A percentile compares a stretch with the other conserved stretches of the same genome.
These are phyloP conservation scores for Chamaetylas fuelleborni DNA, from an alignment of 2,113 vertebrate genomes.

Conservation along the genomic window DNA sequence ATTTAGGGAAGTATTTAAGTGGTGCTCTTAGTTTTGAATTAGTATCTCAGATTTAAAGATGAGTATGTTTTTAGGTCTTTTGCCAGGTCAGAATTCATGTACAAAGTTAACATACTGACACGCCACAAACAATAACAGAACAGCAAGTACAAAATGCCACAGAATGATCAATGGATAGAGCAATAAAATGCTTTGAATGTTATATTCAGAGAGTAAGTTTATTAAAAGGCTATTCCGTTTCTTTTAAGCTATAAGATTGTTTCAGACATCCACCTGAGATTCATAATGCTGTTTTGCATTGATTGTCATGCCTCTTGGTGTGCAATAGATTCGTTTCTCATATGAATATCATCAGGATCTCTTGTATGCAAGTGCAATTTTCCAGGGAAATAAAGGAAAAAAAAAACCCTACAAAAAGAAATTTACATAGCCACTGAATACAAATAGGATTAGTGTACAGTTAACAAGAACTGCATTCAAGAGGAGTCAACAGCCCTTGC, in stretches of 20 bases:
- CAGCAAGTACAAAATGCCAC: neutral
- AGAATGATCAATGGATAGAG: neutral
- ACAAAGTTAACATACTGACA: neutral
- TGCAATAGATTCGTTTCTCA: neutral
- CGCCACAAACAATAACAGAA: neutral
- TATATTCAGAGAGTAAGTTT: neutral
- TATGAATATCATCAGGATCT: neutral
- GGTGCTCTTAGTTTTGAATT: neutral
- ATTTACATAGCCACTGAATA: constrained; percentile 24
- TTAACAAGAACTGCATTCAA: constrained; percentile 16
- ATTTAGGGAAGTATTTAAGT: neutral
- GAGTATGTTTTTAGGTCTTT: neutral
- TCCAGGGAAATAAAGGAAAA: neutral
- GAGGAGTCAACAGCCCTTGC: constrained; percentile 26
- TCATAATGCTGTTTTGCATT: neutral
- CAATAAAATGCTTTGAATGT: neutral
- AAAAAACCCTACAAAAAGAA: neutral
- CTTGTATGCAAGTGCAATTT: constrained; percentile 2
- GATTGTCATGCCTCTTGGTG: neutral
- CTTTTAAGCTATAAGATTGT: neutral
- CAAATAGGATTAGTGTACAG: constrained; percentile 18
- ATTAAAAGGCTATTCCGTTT: neutral
- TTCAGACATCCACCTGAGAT: constrained; percentile 5
- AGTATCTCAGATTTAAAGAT: neutral
- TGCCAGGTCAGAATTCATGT: neutral